Base-by-base conservation (phyloP, 2,888 invertebrate genomes). In the Atethmia centrago region DNA sequence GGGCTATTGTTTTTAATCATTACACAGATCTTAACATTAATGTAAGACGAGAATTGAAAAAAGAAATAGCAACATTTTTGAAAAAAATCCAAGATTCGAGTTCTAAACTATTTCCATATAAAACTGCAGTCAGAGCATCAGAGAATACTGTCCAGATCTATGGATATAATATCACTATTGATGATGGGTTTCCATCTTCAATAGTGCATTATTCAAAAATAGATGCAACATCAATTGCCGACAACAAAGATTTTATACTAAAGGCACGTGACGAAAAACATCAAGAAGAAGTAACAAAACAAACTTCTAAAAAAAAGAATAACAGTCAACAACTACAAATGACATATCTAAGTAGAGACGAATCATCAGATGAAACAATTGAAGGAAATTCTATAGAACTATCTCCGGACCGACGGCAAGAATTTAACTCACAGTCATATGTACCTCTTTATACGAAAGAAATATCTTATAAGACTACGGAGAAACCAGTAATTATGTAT, bases 11-110 rank as follows among this genome's bases (percentile, higher is more conserved):
- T 16, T 51, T 53, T 42, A 14, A 69, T 19, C 51, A 53, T 51
- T 70, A 68, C 31, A 53, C 51, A 9, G 2, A 70, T 53, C 51
- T 70, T 10, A 31, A 68, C 0, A 42, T 31, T 5, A 53, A 68
- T 14, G 28, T 19, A 3, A 53, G 68, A 28, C 19, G n/a, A 31
- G 28, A 9, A 42, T 19, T 69, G 2, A 51, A 53, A n/a, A 68
- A 42, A 3, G 40, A 70, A 53, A 68, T 70, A 0, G 19, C 4
- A 19, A 1, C 0, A 9, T 70, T 42, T 42, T 42, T 68, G 19
- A 53, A 51, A 14, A 28, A 28, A 31, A 19, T 19, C 0, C 19
- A n/a, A 9, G 9, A 0, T n/a, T n/a, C n/a, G n/a, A 0, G 0
- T 0, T 16, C 28, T 2, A 25, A 25, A 16, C 14, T 49, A 40